Percentiles rank a stretch among this genome's conserved stretches.
phyloP scores from a whole-genome alignment of 2,113 vertebrate species.

The Trochalopteron elliotii region DNA sequence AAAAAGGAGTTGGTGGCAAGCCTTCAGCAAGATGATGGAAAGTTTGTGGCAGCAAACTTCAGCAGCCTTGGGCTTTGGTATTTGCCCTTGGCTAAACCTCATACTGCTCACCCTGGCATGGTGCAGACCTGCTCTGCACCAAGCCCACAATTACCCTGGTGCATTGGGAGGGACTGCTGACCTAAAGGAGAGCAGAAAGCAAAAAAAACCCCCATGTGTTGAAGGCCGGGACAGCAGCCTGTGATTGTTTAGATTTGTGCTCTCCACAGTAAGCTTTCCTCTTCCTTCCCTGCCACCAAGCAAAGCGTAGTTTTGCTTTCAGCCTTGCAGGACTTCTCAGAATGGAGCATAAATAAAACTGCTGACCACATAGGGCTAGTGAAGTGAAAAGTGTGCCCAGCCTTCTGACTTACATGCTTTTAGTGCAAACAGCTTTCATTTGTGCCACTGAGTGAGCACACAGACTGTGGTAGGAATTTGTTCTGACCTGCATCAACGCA shows the following conservation, averaged over 20 bases:
- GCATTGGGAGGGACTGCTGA: not conserved
- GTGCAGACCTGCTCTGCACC: not conserved
- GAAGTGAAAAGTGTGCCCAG: not conserved
- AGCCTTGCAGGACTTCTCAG: not conserved
- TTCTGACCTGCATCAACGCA: not conserved
- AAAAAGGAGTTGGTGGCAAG: not conserved
- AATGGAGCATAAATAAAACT: not conserved
- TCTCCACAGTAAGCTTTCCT: not conserved
- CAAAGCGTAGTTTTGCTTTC: not conserved
- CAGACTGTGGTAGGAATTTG: not conserved
- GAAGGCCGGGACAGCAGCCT: not conserved
- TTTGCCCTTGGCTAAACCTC: not conserved
- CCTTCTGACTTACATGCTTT: not conserved
- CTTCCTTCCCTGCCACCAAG: not conserved
- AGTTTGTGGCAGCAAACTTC: not conserved
- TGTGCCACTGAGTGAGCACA: not conserved
- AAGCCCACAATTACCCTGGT: rapidly evolving
- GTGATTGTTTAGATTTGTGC: not conserved
- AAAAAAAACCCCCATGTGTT: rapidly evolving
- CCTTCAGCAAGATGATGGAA: not conserved
- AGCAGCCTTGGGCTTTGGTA: not conserved
- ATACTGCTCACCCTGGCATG: rapidly evolving
- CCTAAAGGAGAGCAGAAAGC: not conserved
- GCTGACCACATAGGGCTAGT: not conserved
- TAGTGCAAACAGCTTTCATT: not conserved